Percentiles rank a stretch among this genome's conserved stretches.
phyloP scores from a whole-genome alignment of 2,113 vertebrate genomes.

The Dicrurus megarhynchus region DNA sequence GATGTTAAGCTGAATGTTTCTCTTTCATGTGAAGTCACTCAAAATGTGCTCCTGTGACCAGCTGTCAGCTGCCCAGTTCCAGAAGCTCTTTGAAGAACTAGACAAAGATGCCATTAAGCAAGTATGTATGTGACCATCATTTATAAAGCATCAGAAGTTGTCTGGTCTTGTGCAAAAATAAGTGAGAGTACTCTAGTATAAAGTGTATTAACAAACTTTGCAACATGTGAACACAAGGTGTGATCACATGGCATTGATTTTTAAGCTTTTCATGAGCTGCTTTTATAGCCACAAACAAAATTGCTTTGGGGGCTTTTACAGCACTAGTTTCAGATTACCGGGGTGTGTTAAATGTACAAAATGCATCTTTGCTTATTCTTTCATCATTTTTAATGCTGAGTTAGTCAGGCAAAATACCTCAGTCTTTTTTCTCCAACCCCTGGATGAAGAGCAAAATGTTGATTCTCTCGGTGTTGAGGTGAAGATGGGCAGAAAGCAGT shows the following conservation, averaged over 20 bases:
- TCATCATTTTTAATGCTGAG: neutral
- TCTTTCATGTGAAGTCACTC: slow-evolving; percentile 63
- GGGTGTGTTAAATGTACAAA: neutral
- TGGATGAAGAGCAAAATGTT: neutral
- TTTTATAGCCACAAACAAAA: neutral
- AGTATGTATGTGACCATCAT: slow-evolving; percentile 39
- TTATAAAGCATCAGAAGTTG: neutral
- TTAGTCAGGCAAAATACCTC: neutral
- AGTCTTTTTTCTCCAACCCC: neutral
- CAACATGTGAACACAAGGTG: neutral
- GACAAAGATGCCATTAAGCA: slow-evolving; percentile 82
- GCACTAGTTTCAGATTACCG: neutral
- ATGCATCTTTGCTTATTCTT: neutral
- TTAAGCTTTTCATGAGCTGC: neutral
- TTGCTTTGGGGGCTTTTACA: neutral
- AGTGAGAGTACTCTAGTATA: neutral
- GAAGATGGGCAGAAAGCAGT: neutral
- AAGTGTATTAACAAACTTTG: neutral
- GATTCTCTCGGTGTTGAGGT: neutral
- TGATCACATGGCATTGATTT: neutral
- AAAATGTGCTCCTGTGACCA: slow-evolving; percentile 29
- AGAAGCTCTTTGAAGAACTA: slow-evolving; percentile 85
- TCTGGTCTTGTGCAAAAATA: neutral
- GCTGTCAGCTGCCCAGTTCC: slow-evolving; percentile 79
- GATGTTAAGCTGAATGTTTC: neutral